These are phyloP conservation scores for Margaritifera margaritifera DNA, from an alignment of 2,888 invertebrate genomes.

Conservation along the genomic window DNA sequence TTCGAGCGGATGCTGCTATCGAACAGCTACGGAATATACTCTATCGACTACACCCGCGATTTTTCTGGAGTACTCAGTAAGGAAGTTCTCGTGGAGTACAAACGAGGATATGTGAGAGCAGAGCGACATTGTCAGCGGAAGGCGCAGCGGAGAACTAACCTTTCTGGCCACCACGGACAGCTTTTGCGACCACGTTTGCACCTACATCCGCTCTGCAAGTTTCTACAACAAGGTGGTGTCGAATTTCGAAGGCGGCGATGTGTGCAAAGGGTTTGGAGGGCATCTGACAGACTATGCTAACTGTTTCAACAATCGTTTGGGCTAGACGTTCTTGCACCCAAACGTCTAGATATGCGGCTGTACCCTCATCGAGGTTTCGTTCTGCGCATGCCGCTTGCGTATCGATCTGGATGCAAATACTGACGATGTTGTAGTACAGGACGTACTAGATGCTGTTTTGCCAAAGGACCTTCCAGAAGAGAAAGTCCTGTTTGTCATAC, in stretches of 20 bases:
- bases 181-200: conserved; percentile 3
- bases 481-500: not conserved
- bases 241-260: conserved; percentile 10
- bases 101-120: too few relatives aligned
- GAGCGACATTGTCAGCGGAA: conserved; percentile 4
- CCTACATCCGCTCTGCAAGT: conserved; percentile 5
- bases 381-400: not conserved
- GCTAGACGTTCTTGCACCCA: not conserved
- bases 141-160: not conserved
- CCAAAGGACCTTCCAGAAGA: not conserved
- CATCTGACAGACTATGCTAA: conserved; percentile 5
- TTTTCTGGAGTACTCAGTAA: too few relatives aligned
- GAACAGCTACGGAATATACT: too few relatives aligned
- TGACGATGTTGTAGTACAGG: not conserved
- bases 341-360: not conserved
- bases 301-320: not conserved
- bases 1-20: too few relatives aligned
- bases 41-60: too few relatives aligned
- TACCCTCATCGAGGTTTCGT: not conserved
- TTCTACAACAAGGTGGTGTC: conserved; percentile 11
- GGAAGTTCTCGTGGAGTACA: too few relatives aligned
- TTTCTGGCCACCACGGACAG: conserved; percentile 7
- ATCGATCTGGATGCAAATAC: not conserved
- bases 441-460: not conserved
- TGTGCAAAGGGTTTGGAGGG: not conserved